These are phyloP conservation scores for Pangasius sanitwongsei DNA, from an alignment of 2,797 vertebrate genomes.

Conservation along the genomic window DNA sequence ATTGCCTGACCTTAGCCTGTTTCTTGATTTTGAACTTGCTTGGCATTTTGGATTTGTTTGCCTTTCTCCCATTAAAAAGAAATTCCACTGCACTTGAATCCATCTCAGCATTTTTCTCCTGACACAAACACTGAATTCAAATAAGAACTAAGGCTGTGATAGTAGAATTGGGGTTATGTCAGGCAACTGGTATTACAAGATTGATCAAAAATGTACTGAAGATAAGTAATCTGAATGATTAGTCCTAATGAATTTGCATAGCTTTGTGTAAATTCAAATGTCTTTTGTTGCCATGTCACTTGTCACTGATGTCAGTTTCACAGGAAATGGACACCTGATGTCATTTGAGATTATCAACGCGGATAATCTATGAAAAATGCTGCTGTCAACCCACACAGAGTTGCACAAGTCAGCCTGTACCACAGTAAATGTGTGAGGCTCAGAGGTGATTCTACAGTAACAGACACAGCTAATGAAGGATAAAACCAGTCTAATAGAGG, in stretches of 20 bases:
- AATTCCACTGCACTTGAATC: no score
- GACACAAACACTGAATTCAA: neutral
- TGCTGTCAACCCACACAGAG: neutral
- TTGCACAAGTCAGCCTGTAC: neutral
- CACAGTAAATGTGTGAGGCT: neutral
- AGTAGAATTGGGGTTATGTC: neutral
- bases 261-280: neutral
- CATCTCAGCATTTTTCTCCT: no score
- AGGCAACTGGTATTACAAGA: neutral
- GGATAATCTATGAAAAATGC: neutral
- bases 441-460: neutral
- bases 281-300: neutral
- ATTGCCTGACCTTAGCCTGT: no score
- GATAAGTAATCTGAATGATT: neutral
- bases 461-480: neutral
- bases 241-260: neutral
- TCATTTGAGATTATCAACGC: neutral
- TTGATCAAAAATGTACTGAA: neutral
- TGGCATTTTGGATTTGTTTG: no score
- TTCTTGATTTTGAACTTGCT: no score
- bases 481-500: neutral
- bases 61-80: no score
- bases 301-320: neutral
- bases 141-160: neutral
- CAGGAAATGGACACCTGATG: neutral